Evolutionary conservation across 2,113 vertebrate species (phyloP).

Genomic region (Numenius arquata): DNA sequence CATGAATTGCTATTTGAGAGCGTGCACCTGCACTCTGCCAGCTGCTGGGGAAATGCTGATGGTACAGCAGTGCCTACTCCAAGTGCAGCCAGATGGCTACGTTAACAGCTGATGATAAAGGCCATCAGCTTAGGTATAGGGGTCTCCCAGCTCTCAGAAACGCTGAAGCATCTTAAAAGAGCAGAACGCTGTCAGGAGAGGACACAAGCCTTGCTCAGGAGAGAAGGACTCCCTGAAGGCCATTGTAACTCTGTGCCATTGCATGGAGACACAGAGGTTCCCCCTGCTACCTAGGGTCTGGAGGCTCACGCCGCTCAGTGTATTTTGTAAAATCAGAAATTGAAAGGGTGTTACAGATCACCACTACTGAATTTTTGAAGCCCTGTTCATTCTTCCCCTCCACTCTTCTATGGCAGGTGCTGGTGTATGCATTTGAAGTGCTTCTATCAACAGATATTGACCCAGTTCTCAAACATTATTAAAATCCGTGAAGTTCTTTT

Average conservation of each 20-base stretch:
- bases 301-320: background rate
- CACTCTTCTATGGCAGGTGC: background rate
- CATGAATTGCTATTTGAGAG: background rate
- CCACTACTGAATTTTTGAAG: background rate
- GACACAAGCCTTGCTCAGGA: background rate
- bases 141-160: background rate
- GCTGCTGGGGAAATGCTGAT: background rate
- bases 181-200: background rate
- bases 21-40: background rate
- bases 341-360: background rate
- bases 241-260: fast-evolving
- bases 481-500: background rate
- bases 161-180: background rate
- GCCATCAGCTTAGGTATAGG: background rate
- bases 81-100: background rate
- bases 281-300: background rate
- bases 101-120: background rate
- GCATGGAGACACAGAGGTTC: background rate
- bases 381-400: background rate
- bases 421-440: background rate
- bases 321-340: background rate
- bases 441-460: background rate
- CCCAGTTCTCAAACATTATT: background rate
- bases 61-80: background rate
- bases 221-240: background rate